phyloP scores from a whole-genome alignment of 1,140 invertebrate genomes.

The Stegodyphus mimosarum region DNA sequence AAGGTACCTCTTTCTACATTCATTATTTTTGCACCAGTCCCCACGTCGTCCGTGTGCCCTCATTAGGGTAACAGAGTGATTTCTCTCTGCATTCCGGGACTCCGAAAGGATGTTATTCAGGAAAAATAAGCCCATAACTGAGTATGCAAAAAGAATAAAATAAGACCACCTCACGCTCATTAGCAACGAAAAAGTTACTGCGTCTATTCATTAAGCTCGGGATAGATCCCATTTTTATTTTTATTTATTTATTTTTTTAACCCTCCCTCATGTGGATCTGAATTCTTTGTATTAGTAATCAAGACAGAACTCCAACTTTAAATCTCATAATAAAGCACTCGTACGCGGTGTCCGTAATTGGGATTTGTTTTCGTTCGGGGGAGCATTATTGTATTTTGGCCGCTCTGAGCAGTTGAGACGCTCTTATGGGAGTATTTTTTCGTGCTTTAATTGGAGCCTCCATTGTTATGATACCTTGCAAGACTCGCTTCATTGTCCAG shows the following conservation, averaged over 20 bases:
- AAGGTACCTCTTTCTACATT: slow-evolving; percentile 34
- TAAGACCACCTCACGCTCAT: slow-evolving; percentile 53
- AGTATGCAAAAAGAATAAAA: slow-evolving; percentile 37
- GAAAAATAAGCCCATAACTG: slow-evolving; percentile 59
- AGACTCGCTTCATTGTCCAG: not conserved
- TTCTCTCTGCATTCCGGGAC: not conserved
- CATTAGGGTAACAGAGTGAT: slow-evolving; percentile 54
- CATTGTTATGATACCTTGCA: slow-evolving; percentile 21
- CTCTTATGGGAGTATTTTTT: not conserved
- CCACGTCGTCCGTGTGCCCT: slow-evolving; percentile 21
- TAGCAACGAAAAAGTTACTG: slow-evolving; percentile 37
- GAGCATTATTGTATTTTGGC: slow-evolving; percentile 50
- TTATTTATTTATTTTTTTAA: not conserved
- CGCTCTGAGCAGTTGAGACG: not conserved
- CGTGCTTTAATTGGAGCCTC: slow-evolving; percentile 39
- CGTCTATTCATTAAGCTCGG: slow-evolving; percentile 44
- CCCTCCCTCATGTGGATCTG: not conserved
- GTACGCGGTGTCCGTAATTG: slow-evolving; percentile 34
- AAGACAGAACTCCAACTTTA: slow-evolving; percentile 22
- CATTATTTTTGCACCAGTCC: slow-evolving; percentile 46
- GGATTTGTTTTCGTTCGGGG: slow-evolving; percentile 51
- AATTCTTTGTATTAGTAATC: slow-evolving; percentile 55
- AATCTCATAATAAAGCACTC: slow-evolving; percentile 52
- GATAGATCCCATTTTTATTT: slow-evolving; percentile 30
- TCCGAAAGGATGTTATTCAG: slow-evolving; percentile 42